phyloP scores from a whole-genome alignment of 2,888 invertebrate species.

The Microchrysa polita region DNA sequence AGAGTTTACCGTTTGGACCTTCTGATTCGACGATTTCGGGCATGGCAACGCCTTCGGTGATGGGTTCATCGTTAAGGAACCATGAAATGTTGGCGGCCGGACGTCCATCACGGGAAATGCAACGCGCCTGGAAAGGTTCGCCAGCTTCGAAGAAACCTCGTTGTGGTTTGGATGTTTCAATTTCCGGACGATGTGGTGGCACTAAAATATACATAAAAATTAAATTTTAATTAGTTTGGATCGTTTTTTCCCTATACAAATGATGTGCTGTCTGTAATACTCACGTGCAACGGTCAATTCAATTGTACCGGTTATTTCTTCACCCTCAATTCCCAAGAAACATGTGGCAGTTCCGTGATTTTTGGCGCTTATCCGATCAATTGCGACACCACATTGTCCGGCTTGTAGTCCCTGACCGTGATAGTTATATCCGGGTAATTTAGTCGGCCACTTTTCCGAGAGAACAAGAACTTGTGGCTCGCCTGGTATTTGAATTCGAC shows the following conservation, averaged over 20 bases:
- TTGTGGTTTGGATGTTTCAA: constrained; percentile 57
- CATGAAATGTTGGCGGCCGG: constrained; percentile 82
- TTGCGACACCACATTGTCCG: constrained; percentile 79
- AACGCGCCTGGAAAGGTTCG: constrained; percentile 72
- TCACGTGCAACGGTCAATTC: constrained; percentile 77
- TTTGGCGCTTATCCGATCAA: constrained; percentile 71
- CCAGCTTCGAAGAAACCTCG: constrained; percentile 65
- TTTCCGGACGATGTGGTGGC: constrained; percentile 60
- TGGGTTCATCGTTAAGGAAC: constrained; percentile 73
- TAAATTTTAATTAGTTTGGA: neutral
- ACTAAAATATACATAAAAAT: constrained; percentile 53
- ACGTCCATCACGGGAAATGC: constrained; percentile 74
- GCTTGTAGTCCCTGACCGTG: constrained; percentile 67
- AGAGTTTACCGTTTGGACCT: constrained; percentile 67
- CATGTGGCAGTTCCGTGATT: constrained; percentile 79
- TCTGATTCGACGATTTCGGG: constrained; percentile 63
- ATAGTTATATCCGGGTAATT: constrained; percentile 67
- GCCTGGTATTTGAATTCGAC: constrained; percentile 67
- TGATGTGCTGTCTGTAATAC: constrained; percentile 62
- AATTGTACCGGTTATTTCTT: constrained; percentile 71
- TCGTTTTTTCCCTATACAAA: too few species aligned
- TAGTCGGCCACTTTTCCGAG: constrained; percentile 63
- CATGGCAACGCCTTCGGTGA: constrained; percentile 69
- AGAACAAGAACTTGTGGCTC: constrained; percentile 63
- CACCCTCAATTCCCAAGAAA: constrained; percentile 69